Evolutionary conservation across 2,797 vertebrate species (phyloP).

Genomic region (Luscinia luscinia): DNA sequence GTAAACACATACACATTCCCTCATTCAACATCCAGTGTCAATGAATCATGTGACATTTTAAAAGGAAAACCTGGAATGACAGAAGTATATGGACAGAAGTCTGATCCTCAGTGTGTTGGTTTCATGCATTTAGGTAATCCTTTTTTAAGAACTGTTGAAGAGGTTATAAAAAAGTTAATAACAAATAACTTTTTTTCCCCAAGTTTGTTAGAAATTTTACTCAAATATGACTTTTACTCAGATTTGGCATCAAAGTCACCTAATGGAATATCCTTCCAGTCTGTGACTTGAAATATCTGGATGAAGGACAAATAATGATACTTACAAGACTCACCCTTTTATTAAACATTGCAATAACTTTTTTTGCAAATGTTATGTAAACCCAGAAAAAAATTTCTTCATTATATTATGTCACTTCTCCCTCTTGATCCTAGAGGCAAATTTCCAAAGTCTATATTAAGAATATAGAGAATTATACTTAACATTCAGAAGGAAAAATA

Average conservation of each 20-base stretch:
- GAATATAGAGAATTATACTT: background rate
- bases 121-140: background rate
- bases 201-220: slow-evolving; percentile 27
- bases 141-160: background rate
- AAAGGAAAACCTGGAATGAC: background rate
- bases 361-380: background rate
- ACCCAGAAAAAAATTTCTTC: background rate
- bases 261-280: slow-evolving; percentile 6
- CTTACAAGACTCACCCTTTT: background rate
- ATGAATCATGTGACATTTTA: background rate
- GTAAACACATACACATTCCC: background rate
- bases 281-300: background rate
- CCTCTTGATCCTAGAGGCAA: background rate
- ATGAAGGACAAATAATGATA: background rate
- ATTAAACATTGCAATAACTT: background rate
- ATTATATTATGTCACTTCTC: background rate
- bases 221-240: background rate
- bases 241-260: background rate
- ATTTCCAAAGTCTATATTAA: background rate
- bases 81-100: background rate
- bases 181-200: background rate
- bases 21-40: background rate
- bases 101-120: background rate
- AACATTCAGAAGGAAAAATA: background rate
- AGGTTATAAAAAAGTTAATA: background rate